Evolutionary conservation across 1,140 invertebrate species (phyloP).

Genomic region (Atta texana): DNA sequence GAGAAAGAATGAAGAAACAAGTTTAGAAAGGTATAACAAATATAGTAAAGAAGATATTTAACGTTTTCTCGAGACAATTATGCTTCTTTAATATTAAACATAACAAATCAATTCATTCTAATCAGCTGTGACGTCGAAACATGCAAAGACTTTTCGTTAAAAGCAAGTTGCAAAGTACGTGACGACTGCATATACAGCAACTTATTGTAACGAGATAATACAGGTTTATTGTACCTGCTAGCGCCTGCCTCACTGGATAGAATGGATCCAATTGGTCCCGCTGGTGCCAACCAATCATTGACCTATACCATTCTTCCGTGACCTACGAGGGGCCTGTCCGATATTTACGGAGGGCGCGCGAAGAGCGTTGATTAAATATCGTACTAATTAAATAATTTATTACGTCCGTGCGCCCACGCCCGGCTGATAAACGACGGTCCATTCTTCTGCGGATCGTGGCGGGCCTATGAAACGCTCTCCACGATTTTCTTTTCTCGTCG

Average conservation of each 20-base stretch:
- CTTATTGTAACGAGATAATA: conserved; percentile 20
- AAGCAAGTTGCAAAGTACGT: neutral
- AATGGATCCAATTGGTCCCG: conserved; percentile 2
- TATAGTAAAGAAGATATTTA: neutral
- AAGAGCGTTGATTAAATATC: conserved; percentile 80
- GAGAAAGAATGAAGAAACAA: neutral
- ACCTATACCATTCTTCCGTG: conserved; percentile 56
- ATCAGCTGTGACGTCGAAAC: neutral
- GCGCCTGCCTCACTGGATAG: neutral
- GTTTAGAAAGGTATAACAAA: neutral
- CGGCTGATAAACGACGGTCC: conserved; percentile 75
- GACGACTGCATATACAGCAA: neutral
- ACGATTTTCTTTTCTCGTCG: conserved; percentile 62
- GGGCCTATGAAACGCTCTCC: conserved; percentile 53
- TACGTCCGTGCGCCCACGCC: conserved; percentile 66
- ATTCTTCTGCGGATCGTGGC: conserved; percentile 61
- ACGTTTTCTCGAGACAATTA: neutral
- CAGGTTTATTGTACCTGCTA: neutral
- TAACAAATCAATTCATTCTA: neutral
- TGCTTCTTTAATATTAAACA: neutral
- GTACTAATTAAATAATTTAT: conserved; percentile 84
- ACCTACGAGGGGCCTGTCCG: conserved; percentile 29
- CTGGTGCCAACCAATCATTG: conserved; percentile 38
- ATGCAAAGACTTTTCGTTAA: neutral
- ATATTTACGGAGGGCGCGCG: conserved; percentile 55